phyloP scores from a whole-genome alignment of 2,888 invertebrate species.

The Brenthis hecate region DNA sequence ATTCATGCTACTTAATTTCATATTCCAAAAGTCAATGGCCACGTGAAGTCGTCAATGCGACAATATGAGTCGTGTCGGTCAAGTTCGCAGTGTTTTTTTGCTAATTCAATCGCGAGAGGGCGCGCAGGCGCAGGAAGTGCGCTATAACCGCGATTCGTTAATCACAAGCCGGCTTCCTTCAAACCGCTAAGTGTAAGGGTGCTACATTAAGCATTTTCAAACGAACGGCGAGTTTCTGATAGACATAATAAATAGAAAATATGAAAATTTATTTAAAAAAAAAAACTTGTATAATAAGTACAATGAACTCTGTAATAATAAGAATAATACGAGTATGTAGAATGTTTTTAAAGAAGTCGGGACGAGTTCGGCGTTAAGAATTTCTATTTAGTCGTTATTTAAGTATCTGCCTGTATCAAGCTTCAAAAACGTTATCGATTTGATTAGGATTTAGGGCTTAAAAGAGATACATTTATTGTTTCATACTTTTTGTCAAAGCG shows the following conservation, averaged over 20 bases:
- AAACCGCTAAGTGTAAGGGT: conserved; percentile 38
- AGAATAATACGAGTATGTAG: not conserved
- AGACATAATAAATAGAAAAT: conserved; percentile 8
- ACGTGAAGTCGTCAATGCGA: conserved; percentile 42
- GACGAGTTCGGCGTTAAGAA: conserved; percentile 6
- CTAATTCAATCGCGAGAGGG: conserved; percentile 50
- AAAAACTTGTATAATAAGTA: conserved; percentile 10
- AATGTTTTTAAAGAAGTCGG: conserved; percentile 6
- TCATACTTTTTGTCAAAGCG: conserved; percentile 47
- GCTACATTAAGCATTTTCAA: conserved; percentile 23
- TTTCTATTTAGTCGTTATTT: not conserved
- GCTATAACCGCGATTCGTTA: conserved; percentile 62
- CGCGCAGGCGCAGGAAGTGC: conserved; percentile 56
- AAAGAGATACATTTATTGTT: conserved; percentile 64
- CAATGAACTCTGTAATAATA: conserved; percentile 10
- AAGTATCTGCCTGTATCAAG: not conserved
- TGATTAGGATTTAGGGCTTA: conserved; percentile 42
- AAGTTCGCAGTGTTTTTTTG: conserved; percentile 43
- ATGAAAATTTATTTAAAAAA: conserved; percentile 9
- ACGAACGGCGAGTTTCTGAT: conserved; percentile 11
- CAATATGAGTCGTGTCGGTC: conserved; percentile 42
- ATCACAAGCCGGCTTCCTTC: conserved; percentile 61
- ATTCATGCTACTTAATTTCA: conserved; percentile 19
- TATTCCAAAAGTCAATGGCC: conserved; percentile 40
- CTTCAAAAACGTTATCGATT: conserved; percentile 22